Base-by-base conservation (phyloP, 2,797 vertebrate species). In the Silurus aristotelis region DNA sequence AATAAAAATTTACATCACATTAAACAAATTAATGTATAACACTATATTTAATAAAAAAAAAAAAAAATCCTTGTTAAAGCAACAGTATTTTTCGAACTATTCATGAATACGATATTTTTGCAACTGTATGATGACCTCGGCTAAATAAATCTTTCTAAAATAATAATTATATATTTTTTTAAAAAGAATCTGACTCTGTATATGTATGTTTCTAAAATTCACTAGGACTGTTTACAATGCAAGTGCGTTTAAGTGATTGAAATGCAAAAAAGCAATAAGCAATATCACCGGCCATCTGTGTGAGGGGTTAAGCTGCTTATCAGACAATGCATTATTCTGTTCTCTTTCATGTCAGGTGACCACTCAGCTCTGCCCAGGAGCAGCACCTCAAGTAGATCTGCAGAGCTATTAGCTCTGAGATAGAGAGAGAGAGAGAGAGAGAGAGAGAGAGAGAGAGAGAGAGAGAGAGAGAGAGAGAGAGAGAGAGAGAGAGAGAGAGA, bases 251-350 rank as follows among this genome's bases (percentile, higher is more conserved):
- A 38, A 70, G 19, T 78, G 17, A 61, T 46, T 71, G 22, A 68
- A 79, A 79, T 61, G 58, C 5, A 60, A 15, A 60, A 3, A 60
- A 3, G 58, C 73, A 79, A 81, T 67, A 79, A 87, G 64, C 58
- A 55, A 76, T 79, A 71, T 73, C 55, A 1, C 66, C 22, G 43
- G 61, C 77, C 20, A 25, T 31, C 2, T 55, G n/a, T 71, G 82
- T 46, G 19, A 38, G 60, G 66, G 64, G 67, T 84, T 87, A 85
- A 85, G 83, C 80, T 82, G 77, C 82, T 86, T 83, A 86, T 63
- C 6, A 46, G 20, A 80, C 7, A 56, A 20, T 60, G 58, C 60
- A 75, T 80, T 86, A 76, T 68, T 77, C 48, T 71, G 67, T 56
- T 61, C 56, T 46, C 77, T 85, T 78, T 75, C 27, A 38, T 70